These are phyloP conservation scores for Thymelicus acteon DNA, from an alignment of 2,888 invertebrate genomes.

Conservation along the genomic window DNA sequence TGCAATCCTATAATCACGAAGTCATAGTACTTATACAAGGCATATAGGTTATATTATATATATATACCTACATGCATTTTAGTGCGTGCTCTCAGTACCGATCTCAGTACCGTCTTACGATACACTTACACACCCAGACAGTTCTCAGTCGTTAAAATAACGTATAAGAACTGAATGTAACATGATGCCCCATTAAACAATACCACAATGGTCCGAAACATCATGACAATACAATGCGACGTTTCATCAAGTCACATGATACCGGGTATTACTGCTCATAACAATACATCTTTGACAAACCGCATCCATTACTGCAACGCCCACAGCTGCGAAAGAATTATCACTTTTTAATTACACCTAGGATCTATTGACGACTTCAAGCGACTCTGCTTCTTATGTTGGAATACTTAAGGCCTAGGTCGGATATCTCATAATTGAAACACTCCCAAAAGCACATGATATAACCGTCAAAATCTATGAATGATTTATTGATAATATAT, in stretches of 20 bases:
- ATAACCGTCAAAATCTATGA: slow-evolving; percentile 3
- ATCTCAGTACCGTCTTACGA: background rate
- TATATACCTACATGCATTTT: background rate
- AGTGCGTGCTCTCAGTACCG: background rate
- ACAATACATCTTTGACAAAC: slow-evolving; percentile 34
- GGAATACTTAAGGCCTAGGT: background rate
- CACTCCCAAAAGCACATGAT: slow-evolving; percentile 1
- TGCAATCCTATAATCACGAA: slow-evolving; percentile 13
- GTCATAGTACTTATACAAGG: background rate
- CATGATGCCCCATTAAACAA: slow-evolving; percentile 31
- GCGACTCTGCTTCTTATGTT: slow-evolving; percentile 10
- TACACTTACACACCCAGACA: background rate
- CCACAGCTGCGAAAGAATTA: slow-evolving; percentile 45
- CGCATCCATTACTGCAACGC: slow-evolving; percentile 35
- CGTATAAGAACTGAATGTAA: slow-evolving; percentile 26
- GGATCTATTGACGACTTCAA: slow-evolving; percentile 9
- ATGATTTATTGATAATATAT: background rate
- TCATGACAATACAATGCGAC: slow-evolving; percentile 31
- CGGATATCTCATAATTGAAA: background rate
- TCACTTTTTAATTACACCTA: slow-evolving; percentile 53
- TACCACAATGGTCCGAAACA: slow-evolving; percentile 23
- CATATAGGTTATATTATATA: too few relatives aligned
- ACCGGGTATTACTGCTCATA: slow-evolving; percentile 8
- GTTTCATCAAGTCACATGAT: slow-evolving; percentile 36
- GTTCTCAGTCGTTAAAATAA: slow-evolving; percentile 9